phyloP scores from a whole-genome alignment of 2,113 vertebrate species.

The Pycnonotus jocosus region DNA sequence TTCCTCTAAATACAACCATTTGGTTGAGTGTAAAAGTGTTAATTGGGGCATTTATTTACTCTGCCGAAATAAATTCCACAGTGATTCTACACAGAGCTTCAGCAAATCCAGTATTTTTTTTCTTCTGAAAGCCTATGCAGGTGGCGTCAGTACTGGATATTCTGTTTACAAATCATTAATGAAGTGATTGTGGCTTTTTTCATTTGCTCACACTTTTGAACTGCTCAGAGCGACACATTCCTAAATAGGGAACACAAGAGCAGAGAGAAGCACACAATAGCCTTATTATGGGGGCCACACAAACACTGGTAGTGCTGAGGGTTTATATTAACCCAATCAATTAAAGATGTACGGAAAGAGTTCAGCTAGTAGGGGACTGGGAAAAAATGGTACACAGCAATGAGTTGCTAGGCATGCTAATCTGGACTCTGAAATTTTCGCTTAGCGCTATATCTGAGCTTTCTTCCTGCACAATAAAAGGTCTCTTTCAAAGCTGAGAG shows the following conservation, averaged over 20 bases:
- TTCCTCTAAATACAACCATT: conserved; percentile 33
- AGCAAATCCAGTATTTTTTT: conserved; percentile 53
- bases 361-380: conserved; percentile 62
- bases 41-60: conserved; percentile 48
- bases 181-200: conserved; percentile 70
- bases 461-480: conserved; percentile 77
- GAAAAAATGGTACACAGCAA: conserved; percentile 57
- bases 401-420: conserved; percentile 72
- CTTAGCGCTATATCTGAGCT: conserved; percentile 52
- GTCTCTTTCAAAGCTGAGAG: conserved; percentile 70
- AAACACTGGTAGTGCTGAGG: conserved; percentile 58
- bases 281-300: conserved; percentile 68
- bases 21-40: conserved; percentile 35
- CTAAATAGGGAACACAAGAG: conserved; percentile 66
- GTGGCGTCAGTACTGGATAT: conserved; percentile 56
- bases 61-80: conserved; percentile 33
- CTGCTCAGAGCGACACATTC: conserved; percentile 64
- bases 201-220: conserved; percentile 70
- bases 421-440: conserved; percentile 60
- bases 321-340: conserved; percentile 76
- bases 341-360: conserved; percentile 67
- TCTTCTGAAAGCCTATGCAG: conserved; percentile 48
- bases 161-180: conserved; percentile 77
- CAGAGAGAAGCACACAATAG: conserved; percentile 65
- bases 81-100: conserved; percentile 32